Evolutionary conservation across 2,888 invertebrate genomes (phyloP).

Genomic region (Cataglyphis albicans): DNA sequence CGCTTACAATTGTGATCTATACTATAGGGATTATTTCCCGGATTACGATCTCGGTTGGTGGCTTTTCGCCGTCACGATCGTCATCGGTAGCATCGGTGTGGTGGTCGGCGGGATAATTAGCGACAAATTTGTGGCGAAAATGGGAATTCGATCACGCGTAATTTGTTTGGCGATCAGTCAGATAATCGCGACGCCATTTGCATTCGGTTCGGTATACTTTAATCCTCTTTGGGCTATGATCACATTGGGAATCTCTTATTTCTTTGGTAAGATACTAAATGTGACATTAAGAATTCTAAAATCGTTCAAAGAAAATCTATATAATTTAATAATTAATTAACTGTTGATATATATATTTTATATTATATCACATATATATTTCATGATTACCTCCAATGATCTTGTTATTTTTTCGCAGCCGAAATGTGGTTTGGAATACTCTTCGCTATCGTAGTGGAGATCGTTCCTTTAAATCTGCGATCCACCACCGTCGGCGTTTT

Average conservation of each 20-base stretch:
- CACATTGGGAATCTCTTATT: slow-evolving; percentile 94
- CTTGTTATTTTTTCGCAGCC: slow-evolving; percentile 87
- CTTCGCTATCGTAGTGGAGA: slow-evolving; percentile 95
- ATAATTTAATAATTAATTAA: background rate
- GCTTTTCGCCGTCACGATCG: slow-evolving; percentile 95
- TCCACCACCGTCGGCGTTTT: slow-evolving; percentile 95
- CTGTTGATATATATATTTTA: background rate
- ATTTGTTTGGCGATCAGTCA: slow-evolving; percentile 93
- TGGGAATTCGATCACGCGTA: slow-evolving; percentile 94
- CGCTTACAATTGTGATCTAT: slow-evolving; percentile 96
- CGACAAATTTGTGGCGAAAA: slow-evolving; percentile 94
- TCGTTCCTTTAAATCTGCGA: slow-evolving; percentile 93
- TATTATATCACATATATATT: background rate
- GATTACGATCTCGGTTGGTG: slow-evolving; percentile 96
- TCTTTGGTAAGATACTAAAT: slow-evolving; percentile 90
- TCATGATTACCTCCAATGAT: background rate
- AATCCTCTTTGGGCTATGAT: slow-evolving; percentile 95
- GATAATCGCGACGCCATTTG: slow-evolving; percentile 93
- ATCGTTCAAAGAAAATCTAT: background rate
- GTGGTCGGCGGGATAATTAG: slow-evolving; percentile 92
- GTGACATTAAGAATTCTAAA: background rate
- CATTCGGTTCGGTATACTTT: slow-evolving; percentile 94
- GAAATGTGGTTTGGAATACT: slow-evolving; percentile 98
- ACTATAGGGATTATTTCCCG: slow-evolving; percentile 95
- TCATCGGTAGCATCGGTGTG: slow-evolving; percentile 93